Percentiles rank a stretch among this genome's conserved stretches.
Evolutionary conservation across 2,797 vertebrate genomes (phyloP).

Genomic region (Aldrovandia affinis): DNA sequence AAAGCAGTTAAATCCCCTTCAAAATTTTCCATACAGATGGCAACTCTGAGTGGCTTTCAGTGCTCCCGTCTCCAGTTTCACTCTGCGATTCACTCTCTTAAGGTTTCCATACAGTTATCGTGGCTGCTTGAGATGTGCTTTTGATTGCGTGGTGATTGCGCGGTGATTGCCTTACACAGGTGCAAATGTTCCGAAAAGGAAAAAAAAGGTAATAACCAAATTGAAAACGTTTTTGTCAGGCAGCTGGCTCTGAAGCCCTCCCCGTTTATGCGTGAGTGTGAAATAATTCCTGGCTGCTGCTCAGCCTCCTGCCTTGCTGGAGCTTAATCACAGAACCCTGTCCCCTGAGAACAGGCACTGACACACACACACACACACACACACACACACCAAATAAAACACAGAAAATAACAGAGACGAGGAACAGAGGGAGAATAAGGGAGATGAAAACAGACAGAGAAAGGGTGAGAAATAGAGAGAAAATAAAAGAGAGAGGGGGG

Average conservation of each 20-base stretch:
- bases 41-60: conserved; percentile 53
- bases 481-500: too few species aligned
- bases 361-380: too few species aligned
- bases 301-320: background rate
- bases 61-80: conserved; percentile 55
- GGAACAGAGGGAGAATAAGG: too few species aligned
- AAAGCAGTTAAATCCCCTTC: conserved; percentile 26
- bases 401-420: too few species aligned
- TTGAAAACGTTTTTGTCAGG: background rate
- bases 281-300: background rate
- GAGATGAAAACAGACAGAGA: too few species aligned
- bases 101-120: conserved; percentile 41
- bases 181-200: background rate
- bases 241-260: conserved; percentile 9
- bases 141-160: background rate
- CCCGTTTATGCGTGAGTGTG: background rate
- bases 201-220: background rate
- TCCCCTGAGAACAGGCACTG: background rate
- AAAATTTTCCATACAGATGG: conserved; percentile 64
- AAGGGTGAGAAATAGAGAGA: too few species aligned
- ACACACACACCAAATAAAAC: background rate
- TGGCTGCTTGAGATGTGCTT: background rate
- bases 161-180: background rate
- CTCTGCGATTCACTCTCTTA: conserved; percentile 36
- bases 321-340: conserved; percentile 4